Evolutionary conservation across 2,113 vertebrate genomes (phyloP), one percentile per base, ranked within the genome.

Genomic region (Dipodomys ordii): DNA sequence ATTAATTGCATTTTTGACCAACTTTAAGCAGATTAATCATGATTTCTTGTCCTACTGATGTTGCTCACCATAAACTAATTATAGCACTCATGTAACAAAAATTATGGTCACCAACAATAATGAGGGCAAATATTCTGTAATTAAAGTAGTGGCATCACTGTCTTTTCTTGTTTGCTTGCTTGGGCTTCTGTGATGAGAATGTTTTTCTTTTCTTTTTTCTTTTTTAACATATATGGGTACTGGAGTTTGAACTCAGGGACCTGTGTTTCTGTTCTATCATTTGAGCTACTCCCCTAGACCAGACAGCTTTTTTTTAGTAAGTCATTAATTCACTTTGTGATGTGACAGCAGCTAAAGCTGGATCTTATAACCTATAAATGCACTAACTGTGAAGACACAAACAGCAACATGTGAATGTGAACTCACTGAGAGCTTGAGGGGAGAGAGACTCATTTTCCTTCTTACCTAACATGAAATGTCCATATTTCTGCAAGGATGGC

Each of bases 111-210:
- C 25, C 20, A 57, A 72, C n/a, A 39, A 32, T 73, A 91, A 94
- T 72, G 28, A 91, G 72, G 65, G 72, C 78, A 91, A 91, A 87
- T 16, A 65, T 23, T 80, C 94, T 91, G 46, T 62, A 91, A 92
- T 90, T 88, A 85, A 88, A 83, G 32, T 44, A 87, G 27, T 83
- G 49, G 28, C 39, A 90, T 85, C 30, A 0, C 28, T 84, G 25
- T 35, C 64, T 87, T 90, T 90, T 83, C 64, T 83, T 82, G 0
- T n/a, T 57, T 88, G 12, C 69, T 32, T 84, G 39, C n/a, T 94
- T 83, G 27, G 69, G 39, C 13, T 65, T 88, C 60, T 27, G 77
- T 88, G 57, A 84, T 79, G 64, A 91, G 22, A 92, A 79, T 65
- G 7, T 71, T 72, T 25, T 57, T 65, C 53, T 57, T 57, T 18